Evolutionary conservation across 2,797 vertebrate genomes (phyloP).

Genomic region (Sciurus carolinensis): DNA sequence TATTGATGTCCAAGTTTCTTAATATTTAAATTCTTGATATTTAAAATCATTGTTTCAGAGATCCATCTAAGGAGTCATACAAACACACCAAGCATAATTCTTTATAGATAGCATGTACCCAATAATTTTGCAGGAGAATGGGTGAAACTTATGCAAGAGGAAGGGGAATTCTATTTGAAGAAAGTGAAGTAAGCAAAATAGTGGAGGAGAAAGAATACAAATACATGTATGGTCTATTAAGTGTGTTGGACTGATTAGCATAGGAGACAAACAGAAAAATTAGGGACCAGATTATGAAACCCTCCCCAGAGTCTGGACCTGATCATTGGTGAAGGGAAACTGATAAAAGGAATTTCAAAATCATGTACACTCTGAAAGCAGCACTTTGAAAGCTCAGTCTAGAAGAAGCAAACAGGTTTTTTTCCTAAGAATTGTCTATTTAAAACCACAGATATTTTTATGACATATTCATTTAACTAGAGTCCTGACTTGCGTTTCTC

Average conservation of each 20-base stretch:
- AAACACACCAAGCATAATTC: background rate
- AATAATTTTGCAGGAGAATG: background rate
- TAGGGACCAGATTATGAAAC: background rate
- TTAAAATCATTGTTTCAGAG: background rate
- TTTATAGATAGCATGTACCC: background rate
- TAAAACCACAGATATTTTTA: constrained; percentile 56
- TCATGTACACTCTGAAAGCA: background rate
- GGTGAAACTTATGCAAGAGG: background rate
- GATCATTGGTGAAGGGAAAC: background rate
- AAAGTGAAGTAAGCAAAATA: background rate
- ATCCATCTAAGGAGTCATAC: background rate
- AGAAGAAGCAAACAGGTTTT: background rate
- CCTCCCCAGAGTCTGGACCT: background rate
- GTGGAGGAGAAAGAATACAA: background rate
- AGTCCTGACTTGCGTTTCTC: background rate
- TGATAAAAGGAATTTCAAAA: background rate
- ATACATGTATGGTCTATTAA: background rate
- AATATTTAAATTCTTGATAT: constrained; percentile 21
- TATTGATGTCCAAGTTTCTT: background rate
- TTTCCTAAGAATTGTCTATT: constrained; percentile 61
- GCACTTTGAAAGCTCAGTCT: background rate
- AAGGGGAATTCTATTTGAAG: background rate
- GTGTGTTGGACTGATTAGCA: background rate
- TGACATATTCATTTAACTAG: constrained; percentile 52
- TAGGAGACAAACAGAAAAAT: background rate